Evolutionary conservation across 2,888 invertebrate genomes (phyloP), one percentile per base, ranked within the genome.

Genomic region (Alloscopus bannaensis): DNA sequence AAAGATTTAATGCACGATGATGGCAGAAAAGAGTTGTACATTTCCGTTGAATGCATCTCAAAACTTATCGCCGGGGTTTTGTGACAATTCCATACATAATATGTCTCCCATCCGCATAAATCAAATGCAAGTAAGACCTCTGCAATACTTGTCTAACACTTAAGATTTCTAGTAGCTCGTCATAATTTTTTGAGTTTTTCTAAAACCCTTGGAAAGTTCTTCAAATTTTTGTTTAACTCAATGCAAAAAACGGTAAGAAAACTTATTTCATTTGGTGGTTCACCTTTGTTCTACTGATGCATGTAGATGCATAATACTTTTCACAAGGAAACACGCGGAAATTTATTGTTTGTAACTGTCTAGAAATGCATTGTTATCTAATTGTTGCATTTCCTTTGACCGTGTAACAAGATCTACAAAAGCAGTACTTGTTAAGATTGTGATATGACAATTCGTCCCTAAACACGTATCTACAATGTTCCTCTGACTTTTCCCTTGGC

Each of bases 371-470:
- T n/a, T n/a, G n/a, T n/a, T n/a, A 36, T 13, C 13, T 13, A 36
- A 6, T 36, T 36, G 36, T 8, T 8, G 36, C 36, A 36, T 36
- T 36, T 13, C 6, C 13, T 8, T 36, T 36, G 8, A 36, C 6
- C n/a, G n/a, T n/a, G n/a, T n/a, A 36, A 36, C 6, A 36, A 13
- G 36, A 13, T 36, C 6, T 36, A 36, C 6, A 8, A 36, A 36
- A 8, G 13, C 6, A 13, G 8, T 16, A 45, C 18, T n/a, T 11
- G 52, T 31, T 3, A 57, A 3, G 29, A n/a, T n/a, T n/a, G 31
- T 31, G 57, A 57, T 57, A 57, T 57, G 57, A 29, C 29, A 57
- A 57, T 57, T 57, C 29, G 28, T 26, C 55, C 16, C 28, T 57
- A 57, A 31, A 16, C 29, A 57, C n/a, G n/a, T n/a, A n/a, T 3